A percentile compares a stretch with the other conserved stretches of the same genome.
These are phyloP conservation scores for Anhinga anhinga DNA, from an alignment of 2,113 vertebrate genomes.

Conservation along the genomic window DNA sequence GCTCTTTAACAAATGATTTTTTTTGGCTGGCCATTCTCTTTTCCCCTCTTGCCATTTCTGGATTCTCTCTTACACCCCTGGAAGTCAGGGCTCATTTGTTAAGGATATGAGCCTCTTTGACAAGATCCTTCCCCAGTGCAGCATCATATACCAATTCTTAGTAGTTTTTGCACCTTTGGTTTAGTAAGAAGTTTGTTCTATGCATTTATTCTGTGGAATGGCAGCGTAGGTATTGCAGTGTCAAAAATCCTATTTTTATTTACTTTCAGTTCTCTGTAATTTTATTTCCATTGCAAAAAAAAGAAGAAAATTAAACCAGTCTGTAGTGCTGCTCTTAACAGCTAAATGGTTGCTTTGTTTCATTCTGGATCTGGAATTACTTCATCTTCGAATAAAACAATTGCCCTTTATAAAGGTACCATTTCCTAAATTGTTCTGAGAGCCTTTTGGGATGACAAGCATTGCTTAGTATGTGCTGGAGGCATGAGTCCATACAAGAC, in stretches of 20 bases:
- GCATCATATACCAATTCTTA: background rate
- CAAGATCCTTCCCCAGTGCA: background rate
- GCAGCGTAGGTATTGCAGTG: background rate
- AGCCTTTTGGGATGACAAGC: background rate
- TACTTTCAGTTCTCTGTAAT: background rate
- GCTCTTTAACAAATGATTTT: background rate
- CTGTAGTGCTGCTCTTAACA: background rate
- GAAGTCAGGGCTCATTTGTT: background rate
- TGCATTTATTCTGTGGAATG: background rate
- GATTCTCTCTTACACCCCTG: background rate
- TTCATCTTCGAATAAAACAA: background rate
- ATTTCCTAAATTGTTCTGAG: background rate
- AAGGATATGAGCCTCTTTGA: background rate
- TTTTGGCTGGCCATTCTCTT: background rate
- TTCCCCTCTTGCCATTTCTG: background rate
- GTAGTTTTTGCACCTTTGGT: background rate
- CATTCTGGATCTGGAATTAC: background rate
- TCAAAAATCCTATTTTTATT: background rate
- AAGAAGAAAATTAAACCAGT: background rate
- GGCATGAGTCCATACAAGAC: background rate
- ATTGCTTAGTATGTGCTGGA: background rate
- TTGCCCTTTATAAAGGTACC: conserved; percentile 6
- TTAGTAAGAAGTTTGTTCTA: background rate
- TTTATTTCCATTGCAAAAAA: background rate
- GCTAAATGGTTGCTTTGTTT: conserved; percentile 5